phyloP scores from a whole-genome alignment of 2,113 vertebrate genomes.

The Tiliqua scincoides region DNA sequence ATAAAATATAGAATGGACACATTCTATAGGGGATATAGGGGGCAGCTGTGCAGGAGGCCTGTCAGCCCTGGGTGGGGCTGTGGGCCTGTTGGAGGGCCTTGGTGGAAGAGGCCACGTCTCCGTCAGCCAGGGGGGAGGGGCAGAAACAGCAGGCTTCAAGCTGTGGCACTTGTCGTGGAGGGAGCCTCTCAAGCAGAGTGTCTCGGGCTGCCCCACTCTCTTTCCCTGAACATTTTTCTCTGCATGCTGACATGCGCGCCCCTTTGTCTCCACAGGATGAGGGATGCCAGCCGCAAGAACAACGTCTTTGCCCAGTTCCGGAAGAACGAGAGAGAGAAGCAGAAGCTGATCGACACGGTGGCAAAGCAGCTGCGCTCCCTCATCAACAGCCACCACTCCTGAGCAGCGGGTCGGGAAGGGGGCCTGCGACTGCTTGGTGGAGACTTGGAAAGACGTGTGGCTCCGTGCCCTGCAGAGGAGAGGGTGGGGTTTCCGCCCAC shows the following conservation, averaged over 20 bases:
- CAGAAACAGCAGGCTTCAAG: background rate
- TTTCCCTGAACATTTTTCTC: accelerated
- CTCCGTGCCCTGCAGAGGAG: too few relatives aligned
- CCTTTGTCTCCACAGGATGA: constrained; percentile 82
- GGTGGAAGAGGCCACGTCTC: background rate
- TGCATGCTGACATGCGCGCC: background rate
- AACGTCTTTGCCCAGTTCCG: constrained; percentile 94
- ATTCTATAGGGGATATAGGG: too few relatives aligned
- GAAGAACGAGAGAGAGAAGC: constrained; percentile 94
- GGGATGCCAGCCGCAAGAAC: constrained; percentile 93
- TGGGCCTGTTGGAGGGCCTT: too few relatives aligned
- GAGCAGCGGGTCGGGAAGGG: constrained; percentile 47
- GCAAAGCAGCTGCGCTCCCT: constrained; percentile 93
- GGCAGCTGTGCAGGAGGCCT: too few relatives aligned
- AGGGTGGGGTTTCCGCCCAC: constrained; percentile 22
- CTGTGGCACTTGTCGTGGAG: background rate
- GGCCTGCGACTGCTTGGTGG: constrained; percentile 19
- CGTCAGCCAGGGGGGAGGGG: background rate
- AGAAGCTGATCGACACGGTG: constrained; percentile 95
- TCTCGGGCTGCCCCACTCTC: background rate
- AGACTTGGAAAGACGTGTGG: too few relatives aligned
- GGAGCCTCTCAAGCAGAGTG: background rate
- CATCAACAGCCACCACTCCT: constrained; percentile 89
- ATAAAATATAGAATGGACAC: too few relatives aligned
- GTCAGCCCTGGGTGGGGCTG: too few relatives aligned